Conservation (phyloP, 1,140 invertebrate genomes). For the Brachionus rotundiformis region DNA sequence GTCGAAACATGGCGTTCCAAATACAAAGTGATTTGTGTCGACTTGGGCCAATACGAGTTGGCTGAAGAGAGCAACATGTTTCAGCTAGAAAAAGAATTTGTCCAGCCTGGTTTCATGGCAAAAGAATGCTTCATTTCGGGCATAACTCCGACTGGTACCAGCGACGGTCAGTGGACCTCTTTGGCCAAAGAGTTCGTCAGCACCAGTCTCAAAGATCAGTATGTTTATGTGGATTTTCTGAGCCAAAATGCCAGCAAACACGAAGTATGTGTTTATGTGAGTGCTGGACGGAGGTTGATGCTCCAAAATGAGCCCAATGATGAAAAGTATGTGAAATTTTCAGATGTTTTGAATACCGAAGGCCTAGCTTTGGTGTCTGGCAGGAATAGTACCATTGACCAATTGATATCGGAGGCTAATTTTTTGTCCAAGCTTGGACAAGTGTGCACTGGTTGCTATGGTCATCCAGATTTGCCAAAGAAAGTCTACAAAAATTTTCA, state of each 20-base stretch:
- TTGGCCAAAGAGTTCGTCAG: background rate
- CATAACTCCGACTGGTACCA: background rate
- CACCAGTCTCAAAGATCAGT: background rate
- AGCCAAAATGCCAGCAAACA: background rate
- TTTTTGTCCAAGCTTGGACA: background rate
- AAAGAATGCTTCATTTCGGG: background rate
- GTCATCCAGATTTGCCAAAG: background rate
- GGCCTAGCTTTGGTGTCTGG: background rate
- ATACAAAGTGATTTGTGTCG: conserved; percentile 20
- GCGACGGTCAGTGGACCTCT: background rate
- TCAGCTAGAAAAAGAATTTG: background rate
- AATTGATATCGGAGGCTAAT: background rate
- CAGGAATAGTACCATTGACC: background rate
- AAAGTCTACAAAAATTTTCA: conserved; percentile 34
- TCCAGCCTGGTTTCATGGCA: background rate
- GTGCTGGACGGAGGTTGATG: background rate
- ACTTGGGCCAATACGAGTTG: background rate
- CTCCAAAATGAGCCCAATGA: background rate
- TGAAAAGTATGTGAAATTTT: conserved; percentile 3
- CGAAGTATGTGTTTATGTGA: conserved; percentile 23
- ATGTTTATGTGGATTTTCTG: background rate
- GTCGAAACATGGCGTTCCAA: background rate
- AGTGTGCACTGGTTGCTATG: background rate
- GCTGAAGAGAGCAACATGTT: background rate
- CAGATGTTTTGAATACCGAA: background rate